Percentiles rank a stretch among this genome's conserved stretches.
Evolutionary conservation across 2,888 invertebrate genomes (phyloP).

Genomic region (Sthenelais limicola): DNA sequence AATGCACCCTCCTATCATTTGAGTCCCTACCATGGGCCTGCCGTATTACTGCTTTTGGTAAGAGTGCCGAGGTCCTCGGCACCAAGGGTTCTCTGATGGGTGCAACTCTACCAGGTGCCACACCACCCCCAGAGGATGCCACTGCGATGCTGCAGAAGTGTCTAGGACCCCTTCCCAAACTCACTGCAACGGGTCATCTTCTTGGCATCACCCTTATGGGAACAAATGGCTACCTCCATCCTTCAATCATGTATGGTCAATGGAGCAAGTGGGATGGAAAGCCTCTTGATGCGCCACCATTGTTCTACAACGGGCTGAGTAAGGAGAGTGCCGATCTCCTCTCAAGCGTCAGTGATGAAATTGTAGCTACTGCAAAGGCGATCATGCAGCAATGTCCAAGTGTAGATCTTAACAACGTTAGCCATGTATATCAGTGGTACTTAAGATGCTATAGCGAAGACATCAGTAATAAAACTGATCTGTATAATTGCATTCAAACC

Average conservation of each 20-base stretch:
- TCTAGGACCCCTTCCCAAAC: slow-evolving; percentile 48
- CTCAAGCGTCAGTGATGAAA: slow-evolving; percentile 57
- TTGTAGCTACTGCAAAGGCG: slow-evolving; percentile 55
- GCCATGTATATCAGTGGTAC: slow-evolving; percentile 53
- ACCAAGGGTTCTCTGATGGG: slow-evolving; percentile 44
- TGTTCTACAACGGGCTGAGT: slow-evolving; percentile 62
- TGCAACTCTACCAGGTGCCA: slow-evolving; percentile 27
- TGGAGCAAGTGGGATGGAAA: slow-evolving; percentile 60
- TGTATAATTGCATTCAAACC: slow-evolving; percentile 55
- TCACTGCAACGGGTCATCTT: slow-evolving; percentile 56
- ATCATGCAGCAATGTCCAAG: slow-evolving; percentile 47
- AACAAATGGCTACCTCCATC: slow-evolving; percentile 58
- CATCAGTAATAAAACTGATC: slow-evolving; percentile 53
- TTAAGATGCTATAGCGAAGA: slow-evolving; percentile 55
- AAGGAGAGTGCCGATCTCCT: slow-evolving; percentile 54
- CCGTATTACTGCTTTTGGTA: slow-evolving; percentile 58
- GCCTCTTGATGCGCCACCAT: slow-evolving; percentile 54
- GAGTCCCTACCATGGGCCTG: slow-evolving; percentile 61
- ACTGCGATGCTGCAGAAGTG: slow-evolving; percentile 43
- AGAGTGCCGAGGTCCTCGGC: slow-evolving; percentile 50
- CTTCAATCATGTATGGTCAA: slow-evolving; percentile 59
- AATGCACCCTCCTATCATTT: slow-evolving; percentile 58
- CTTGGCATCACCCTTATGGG: slow-evolving; percentile 59
- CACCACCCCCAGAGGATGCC: slow-evolving; percentile 39
- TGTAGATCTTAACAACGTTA: slow-evolving; percentile 40